Evolutionary conservation across 2,113 vertebrate genomes (phyloP).

Genomic region (Numenius arquata): DNA sequence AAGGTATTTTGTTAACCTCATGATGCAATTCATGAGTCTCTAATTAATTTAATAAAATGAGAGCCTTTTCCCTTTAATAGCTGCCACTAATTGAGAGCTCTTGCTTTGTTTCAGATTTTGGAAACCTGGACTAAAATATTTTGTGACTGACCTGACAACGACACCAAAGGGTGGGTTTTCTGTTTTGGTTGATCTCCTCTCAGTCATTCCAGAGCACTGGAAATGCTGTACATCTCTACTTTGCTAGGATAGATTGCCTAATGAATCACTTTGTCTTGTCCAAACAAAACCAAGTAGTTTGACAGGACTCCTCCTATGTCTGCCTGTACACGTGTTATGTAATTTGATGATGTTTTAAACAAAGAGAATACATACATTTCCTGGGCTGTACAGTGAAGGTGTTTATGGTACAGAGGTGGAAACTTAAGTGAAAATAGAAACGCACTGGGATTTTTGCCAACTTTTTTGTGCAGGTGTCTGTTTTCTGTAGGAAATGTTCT

Average conservation of each 20-base stretch:
- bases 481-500: background rate
- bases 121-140: slow-evolving; percentile 26
- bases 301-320: background rate
- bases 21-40: background rate
- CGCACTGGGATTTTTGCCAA: background rate
- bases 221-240: background rate
- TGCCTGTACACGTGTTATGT: background rate
- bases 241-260: background rate
- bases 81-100: slow-evolving; percentile 5
- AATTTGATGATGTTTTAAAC: background rate
- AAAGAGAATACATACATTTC: accelerated
- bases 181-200: background rate
- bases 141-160: slow-evolving; percentile 7
- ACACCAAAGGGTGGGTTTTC: slow-evolving; percentile 58
- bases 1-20: background rate
- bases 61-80: background rate
- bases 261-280: background rate
- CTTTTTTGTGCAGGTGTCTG: background rate
- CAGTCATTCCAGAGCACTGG: background rate
- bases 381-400: background rate
- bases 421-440: background rate
- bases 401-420: background rate
- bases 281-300: background rate
- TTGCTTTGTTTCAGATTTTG: slow-evolving; percentile 65
- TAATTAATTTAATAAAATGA: background rate